Evolutionary conservation across 2,797 vertebrate species (phyloP).

Genomic region (Oryzias sinensis): DNA sequence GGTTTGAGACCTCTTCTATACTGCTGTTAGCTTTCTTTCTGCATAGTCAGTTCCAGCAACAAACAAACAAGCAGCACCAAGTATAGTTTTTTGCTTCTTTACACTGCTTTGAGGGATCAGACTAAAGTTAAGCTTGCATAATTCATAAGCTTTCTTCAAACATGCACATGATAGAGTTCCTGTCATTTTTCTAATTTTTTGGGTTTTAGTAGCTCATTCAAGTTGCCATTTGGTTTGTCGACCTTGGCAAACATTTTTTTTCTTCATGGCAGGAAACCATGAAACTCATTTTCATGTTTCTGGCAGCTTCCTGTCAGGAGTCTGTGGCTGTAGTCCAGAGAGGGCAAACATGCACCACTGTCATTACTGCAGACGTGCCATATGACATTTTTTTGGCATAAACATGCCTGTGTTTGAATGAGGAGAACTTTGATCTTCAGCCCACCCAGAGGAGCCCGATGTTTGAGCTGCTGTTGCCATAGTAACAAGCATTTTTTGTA

Average conservation of each 20-base stretch:
- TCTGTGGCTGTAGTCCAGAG: conserved; percentile 26
- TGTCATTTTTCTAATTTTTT: too few relatives aligned
- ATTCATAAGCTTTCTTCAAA: too few relatives aligned
- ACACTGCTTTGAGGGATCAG: too few relatives aligned
- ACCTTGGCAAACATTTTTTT: conserved; percentile 24
- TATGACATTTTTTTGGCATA: conserved; percentile 47
- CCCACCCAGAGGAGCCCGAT: conserved; percentile 36
- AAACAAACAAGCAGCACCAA: too few relatives aligned
- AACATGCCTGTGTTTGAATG: conserved; percentile 41
- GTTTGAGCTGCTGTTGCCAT: conserved; percentile 51
- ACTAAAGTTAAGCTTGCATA: too few relatives aligned
- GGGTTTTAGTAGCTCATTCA: neutral
- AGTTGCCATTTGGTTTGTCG: conserved; percentile 7
- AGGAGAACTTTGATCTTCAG: conserved; percentile 51
- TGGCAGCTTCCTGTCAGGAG: conserved; percentile 13
- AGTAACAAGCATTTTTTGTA: conserved; percentile 44
- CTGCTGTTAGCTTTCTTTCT: conserved; percentile 15
- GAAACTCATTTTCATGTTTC: conserved; percentile 43
- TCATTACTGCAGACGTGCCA: conserved; percentile 55
- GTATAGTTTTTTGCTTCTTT: too few relatives aligned
- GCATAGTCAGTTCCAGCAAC: conserved; percentile 14
- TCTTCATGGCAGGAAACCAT: conserved; percentile 32
- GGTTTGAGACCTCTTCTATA: conserved; percentile 42
- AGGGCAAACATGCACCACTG: conserved; percentile 24
- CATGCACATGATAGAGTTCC: neutral